A percentile compares a stretch with the other conserved stretches of the same genome.
These are phyloP conservation scores for Phaethon lepturus DNA, from an alignment of 2,113 vertebrate genomes.

Conservation along the genomic window DNA sequence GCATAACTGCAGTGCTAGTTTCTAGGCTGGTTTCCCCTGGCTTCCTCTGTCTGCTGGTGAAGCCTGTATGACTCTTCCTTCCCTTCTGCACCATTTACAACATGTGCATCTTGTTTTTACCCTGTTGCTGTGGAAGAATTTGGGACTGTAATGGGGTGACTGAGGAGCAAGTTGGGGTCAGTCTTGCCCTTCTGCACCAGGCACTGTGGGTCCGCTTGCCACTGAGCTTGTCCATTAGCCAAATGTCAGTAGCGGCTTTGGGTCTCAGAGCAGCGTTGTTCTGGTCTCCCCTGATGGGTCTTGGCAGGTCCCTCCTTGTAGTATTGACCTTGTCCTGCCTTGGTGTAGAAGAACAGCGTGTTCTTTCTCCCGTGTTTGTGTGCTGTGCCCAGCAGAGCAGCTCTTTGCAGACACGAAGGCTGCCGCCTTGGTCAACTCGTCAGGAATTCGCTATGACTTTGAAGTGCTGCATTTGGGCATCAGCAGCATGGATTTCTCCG, in stretches of 20 bases:
- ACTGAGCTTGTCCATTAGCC: background rate
- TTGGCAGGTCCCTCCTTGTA: background rate
- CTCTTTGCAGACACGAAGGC: background rate
- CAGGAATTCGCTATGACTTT: background rate
- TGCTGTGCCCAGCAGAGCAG: background rate
- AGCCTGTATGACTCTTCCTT: background rate
- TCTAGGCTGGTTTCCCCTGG: background rate
- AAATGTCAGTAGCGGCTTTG: background rate
- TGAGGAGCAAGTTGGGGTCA: background rate
- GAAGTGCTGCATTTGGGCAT: background rate
- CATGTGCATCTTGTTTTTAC: background rate
- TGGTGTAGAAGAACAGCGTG: accelerated
- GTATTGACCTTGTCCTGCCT: background rate
- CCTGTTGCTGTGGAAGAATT: background rate
- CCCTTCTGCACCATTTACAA: background rate
- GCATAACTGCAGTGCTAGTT: background rate
- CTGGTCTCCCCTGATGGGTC: background rate
- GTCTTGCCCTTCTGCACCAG: background rate
- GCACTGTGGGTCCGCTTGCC: background rate
- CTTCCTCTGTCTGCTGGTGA: background rate
- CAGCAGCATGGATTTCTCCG: accelerated
- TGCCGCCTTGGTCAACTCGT: background rate
- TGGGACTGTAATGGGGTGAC: background rate
- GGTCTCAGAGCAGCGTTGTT: background rate
- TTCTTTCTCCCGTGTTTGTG: background rate